Conservation (phyloP, 35 echinoderm and acorn worm genomes). For the Ophiothrix spiculata region DNA sequence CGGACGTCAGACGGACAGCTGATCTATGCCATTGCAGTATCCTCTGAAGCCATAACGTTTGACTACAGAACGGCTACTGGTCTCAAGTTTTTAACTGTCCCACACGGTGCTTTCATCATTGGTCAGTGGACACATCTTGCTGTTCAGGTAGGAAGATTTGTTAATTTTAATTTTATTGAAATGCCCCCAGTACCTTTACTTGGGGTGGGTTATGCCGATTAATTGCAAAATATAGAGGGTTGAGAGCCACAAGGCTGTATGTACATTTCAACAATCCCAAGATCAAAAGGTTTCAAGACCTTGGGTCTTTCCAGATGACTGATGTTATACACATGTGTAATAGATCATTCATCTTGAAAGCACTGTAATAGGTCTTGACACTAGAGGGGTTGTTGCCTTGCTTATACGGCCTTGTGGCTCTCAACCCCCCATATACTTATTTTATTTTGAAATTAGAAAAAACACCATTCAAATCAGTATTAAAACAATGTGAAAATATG, state of each 20-base stretch:
- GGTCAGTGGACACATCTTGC: constrained; percentile 78
- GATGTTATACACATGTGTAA: neutral
- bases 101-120: constrained; percentile 50
- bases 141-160: constrained; percentile 49
- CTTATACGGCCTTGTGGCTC: no score
- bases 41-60: constrained; percentile 52
- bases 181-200: neutral
- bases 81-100: constrained; percentile 39
- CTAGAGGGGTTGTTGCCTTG: no score
- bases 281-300: neutral
- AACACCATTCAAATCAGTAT: no score
- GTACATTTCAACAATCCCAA: neutral
- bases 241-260: neutral
- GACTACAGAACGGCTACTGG: constrained; percentile 67
- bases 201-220: neutral
- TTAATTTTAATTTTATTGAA: neutral
- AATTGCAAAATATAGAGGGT: neutral
- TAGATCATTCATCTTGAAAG: no score
- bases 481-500: no score
- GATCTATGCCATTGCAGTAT: constrained; percentile 76
- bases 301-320: neutral
- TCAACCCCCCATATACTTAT: no score
- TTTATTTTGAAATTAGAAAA: no score
- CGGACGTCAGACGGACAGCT: constrained; percentile 32
- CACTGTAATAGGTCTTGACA: no score